A percentile compares a stretch with the other conserved stretches of the same genome.
These are phyloP conservation scores for Colaptes auratus DNA, from an alignment of 2,113 vertebrate genomes.

Conservation along the genomic window DNA sequence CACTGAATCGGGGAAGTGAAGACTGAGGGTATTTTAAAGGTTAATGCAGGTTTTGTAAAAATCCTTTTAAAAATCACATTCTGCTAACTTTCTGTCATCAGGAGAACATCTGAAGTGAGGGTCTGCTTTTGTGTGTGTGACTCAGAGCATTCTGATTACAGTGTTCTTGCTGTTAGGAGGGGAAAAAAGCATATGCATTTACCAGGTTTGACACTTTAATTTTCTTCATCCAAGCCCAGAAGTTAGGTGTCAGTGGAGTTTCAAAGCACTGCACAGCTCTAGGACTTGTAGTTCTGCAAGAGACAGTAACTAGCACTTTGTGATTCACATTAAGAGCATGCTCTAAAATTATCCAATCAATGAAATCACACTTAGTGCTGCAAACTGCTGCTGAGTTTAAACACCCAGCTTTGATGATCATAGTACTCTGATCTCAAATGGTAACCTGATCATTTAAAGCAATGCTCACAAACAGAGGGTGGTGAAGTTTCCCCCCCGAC, in stretches of 20 bases:
- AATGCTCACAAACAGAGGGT: background rate
- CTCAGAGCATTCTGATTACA: conserved; percentile 33
- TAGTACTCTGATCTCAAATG: conserved; percentile 6
- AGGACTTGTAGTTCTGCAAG: background rate
- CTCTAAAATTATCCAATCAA: conserved; percentile 61
- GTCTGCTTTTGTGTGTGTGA: conserved; percentile 37
- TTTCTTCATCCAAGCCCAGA: conserved; percentile 26
- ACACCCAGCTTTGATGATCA: background rate
- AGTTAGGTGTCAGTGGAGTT: background rate
- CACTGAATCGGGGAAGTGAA: background rate
- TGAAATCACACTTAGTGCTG: conserved; percentile 32
- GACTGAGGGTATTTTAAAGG: background rate
- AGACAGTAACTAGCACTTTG: conserved; percentile 55
- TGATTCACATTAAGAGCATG: conserved; percentile 20
- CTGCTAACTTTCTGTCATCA: conserved; percentile 23
- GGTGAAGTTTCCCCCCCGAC: background rate
- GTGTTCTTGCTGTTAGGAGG: conserved; percentile 30
- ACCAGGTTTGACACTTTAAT: conserved; percentile 44
- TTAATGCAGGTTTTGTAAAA: background rate
- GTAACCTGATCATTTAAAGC: conserved; percentile 10
- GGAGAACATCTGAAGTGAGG: conserved; percentile 25
- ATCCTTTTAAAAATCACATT: background rate
- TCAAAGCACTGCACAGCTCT: conserved; percentile 11
- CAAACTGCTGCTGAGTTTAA: conserved; percentile 31
- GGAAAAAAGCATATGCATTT: background rate